Conservation (phyloP, 2,888 invertebrate species). For the Chymomyza fuscimana region DNA sequence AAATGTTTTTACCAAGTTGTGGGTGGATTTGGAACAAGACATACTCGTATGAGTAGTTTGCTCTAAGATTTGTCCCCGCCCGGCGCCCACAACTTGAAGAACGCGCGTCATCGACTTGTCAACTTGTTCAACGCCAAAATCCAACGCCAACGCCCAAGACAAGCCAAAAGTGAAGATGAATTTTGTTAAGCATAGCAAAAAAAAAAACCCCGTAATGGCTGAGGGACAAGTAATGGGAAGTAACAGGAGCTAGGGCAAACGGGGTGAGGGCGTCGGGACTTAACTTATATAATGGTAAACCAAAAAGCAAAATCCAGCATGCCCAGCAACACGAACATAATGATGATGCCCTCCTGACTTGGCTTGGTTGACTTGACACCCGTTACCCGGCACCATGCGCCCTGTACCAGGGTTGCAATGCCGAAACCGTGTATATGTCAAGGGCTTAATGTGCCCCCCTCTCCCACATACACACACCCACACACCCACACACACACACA, state of each 20-base stretch:
- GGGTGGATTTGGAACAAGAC: neutral
- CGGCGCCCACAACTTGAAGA: slow-evolving; percentile 18
- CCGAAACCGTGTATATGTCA: slow-evolving; percentile 49
- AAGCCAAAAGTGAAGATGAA: neutral
- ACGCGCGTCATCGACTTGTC: slow-evolving; percentile 54
- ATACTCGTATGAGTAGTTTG: neutral
- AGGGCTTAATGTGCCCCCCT: slow-evolving; percentile 60
- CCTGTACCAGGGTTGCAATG: slow-evolving; percentile 2
- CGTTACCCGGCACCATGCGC: neutral
- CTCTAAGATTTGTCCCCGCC: neutral
- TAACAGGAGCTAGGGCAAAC: neutral
- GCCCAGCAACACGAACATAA: slow-evolving; percentile 13
- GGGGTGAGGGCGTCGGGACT: neutral
- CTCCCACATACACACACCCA: neutral
- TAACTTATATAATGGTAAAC: slow-evolving; percentile 32
- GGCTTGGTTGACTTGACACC: slow-evolving; percentile 7
- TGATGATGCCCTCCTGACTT: slow-evolving; percentile 9
- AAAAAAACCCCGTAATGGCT: neutral
- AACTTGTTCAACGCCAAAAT: slow-evolving; percentile 22
- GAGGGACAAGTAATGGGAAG: neutral
- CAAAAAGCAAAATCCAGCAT: slow-evolving; percentile 19
- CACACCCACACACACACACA: slow-evolving; percentile 3
- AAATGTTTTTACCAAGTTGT: slow-evolving; percentile 44
- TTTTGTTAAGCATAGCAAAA: neutral
- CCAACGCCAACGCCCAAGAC: neutral